phyloP scores from a whole-genome alignment of 1,140 invertebrate species.

The Hycleus cichorii region DNA sequence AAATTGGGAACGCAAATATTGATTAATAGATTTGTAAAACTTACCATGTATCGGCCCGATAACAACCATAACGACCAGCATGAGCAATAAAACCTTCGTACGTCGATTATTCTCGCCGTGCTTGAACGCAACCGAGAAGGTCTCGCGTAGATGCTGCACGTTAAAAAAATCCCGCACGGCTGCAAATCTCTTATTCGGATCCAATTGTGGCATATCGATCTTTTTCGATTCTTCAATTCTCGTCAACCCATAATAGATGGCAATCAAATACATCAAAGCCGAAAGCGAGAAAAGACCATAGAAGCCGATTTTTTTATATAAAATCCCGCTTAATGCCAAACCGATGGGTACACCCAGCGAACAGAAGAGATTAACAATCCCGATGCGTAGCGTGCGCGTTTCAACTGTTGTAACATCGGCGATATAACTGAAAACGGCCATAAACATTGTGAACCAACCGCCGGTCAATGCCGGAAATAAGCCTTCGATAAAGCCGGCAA shows the following conservation, averaged over 20 bases:
- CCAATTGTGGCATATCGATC: conserved; percentile 40
- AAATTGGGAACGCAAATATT: too few species aligned
- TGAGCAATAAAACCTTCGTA: conserved; percentile 63
- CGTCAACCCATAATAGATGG: conserved; percentile 61
- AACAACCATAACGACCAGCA: conserved; percentile 73
- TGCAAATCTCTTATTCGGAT: conserved; percentile 27
- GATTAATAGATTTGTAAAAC: conserved; percentile 24
- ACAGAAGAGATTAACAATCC: conserved; percentile 74
- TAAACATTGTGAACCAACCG: conserved; percentile 82
- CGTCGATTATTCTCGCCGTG: conserved; percentile 61
- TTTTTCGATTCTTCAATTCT: conserved; percentile 55
- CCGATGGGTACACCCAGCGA: conserved; percentile 73
- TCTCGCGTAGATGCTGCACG: conserved; percentile 62
- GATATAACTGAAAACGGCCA: conserved; percentile 85
- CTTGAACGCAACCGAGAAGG: conserved; percentile 68
- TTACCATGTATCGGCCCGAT: conserved; percentile 74
- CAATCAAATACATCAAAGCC: conserved; percentile 62
- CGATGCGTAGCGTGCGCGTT: conserved; percentile 72
- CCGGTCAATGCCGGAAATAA: conserved; percentile 72
- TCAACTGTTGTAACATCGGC: conserved; percentile 75
- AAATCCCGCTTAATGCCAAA: conserved; percentile 65
- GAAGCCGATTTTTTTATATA: conserved; percentile 64
- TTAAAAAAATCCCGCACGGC: conserved; percentile 60
- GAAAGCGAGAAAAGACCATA: conserved; percentile 73
- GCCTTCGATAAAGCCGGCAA: conserved; percentile 64